Evolutionary conservation across 2,888 invertebrate species (phyloP).

Genomic region (Nomada lathburiana): DNA sequence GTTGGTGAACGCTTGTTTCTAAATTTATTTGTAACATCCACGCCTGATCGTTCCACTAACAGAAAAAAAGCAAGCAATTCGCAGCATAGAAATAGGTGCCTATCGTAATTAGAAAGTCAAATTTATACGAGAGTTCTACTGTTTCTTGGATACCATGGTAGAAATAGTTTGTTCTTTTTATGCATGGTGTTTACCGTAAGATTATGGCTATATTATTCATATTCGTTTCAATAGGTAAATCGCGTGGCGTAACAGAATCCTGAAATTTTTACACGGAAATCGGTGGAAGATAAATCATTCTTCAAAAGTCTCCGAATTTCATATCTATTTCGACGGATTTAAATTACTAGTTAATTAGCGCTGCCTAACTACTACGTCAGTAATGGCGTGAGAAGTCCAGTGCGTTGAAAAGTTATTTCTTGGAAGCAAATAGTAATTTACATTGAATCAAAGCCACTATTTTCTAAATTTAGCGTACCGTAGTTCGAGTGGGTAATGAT

Average conservation of each 20-base stretch:
- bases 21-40: conserved; percentile 18
- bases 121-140: conserved; percentile 20
- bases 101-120: conserved; percentile 46
- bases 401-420: background rate
- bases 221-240: conserved; percentile 20
- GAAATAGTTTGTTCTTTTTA: conserved; percentile 24
- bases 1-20: background rate
- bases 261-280: background rate
- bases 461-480: background rate
- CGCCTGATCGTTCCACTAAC: background rate
- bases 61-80: conserved; percentile 20
- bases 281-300: conserved; percentile 1
- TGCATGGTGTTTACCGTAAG: conserved; percentile 29
- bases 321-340: background rate
- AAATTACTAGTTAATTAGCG: conserved; percentile 5
- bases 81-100: conserved; percentile 17
- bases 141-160: background rate
- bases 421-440: background rate
- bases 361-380: background rate
- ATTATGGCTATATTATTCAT: conserved; percentile 41
- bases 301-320: background rate
- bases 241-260: background rate
- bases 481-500: background rate
- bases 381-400: background rate
- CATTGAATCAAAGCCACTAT: background rate